Conservation (phyloP, 2,797 vertebrate species). For the Betta splendens region DNA sequence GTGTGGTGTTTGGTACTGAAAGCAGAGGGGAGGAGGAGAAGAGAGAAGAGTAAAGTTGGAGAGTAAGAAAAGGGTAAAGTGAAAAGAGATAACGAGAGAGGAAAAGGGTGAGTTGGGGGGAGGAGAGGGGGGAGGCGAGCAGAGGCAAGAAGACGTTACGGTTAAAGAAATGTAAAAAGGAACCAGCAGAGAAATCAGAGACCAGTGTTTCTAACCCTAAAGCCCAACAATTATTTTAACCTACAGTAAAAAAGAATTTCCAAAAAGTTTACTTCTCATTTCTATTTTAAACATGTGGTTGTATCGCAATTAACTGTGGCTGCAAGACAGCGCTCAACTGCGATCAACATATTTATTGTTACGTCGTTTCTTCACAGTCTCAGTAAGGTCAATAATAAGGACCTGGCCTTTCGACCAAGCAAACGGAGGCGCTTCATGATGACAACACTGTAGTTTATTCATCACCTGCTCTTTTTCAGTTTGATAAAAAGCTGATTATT, state of each 20-base stretch:
- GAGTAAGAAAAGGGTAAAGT: constrained; percentile 28
- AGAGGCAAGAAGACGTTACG: constrained; percentile 14
- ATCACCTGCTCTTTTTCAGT: too few relatives aligned
- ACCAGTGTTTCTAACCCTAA: too few relatives aligned
- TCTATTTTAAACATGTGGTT: not conserved
- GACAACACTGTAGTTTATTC: too few relatives aligned
- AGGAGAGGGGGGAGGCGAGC: not conserved
- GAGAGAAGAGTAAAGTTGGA: constrained; percentile 36
- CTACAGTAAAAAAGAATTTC: not conserved
- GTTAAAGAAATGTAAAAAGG: not conserved
- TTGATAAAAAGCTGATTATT: too few relatives aligned
- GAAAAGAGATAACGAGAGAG: constrained; percentile 15
- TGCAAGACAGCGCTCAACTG: not conserved
- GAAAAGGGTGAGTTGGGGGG: not conserved
- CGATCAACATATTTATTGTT: too few relatives aligned
- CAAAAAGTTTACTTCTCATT: not conserved
- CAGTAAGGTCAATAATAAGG: too few relatives aligned
- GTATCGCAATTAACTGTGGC: not conserved
- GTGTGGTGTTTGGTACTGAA: constrained; percentile 67
- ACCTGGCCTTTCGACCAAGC: too few relatives aligned
- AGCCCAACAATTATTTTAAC: not conserved
- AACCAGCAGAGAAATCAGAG: not conserved
- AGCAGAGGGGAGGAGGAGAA: constrained; percentile 54
- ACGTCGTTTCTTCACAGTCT: too few relatives aligned
- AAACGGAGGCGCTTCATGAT: too few relatives aligned